These are phyloP conservation scores for Apis laboriosa DNA, from an alignment of 1,140 invertebrate genomes.

Conservation along the genomic window DNA sequence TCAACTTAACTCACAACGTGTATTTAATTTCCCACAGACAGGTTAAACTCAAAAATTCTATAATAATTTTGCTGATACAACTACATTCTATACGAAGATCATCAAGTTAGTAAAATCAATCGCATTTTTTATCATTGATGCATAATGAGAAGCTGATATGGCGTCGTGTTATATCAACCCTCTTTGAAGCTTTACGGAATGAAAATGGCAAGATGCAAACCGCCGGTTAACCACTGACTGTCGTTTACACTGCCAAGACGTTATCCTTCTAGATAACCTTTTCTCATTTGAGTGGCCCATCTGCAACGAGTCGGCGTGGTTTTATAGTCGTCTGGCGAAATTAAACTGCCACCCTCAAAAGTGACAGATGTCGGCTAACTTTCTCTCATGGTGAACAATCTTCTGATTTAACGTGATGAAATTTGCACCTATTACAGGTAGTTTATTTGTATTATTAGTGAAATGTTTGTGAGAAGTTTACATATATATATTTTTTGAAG, in stretches of 20 bases:
- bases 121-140: constrained; percentile 28
- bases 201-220: constrained; percentile 49
- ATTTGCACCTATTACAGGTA: background rate
- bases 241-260: background rate
- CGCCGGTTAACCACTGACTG: constrained; percentile 41
- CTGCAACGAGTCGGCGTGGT: constrained; percentile 4
- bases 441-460: background rate
- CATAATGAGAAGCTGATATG: constrained; percentile 15
- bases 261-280: constrained; percentile 20
- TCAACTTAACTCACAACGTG: background rate
- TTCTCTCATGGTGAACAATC: background rate
- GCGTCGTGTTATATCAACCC: constrained; percentile 43
- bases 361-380: constrained; percentile 11
- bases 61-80: no score
- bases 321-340: constrained; percentile 54
- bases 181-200: constrained; percentile 39
- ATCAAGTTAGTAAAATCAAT: constrained; percentile 49
- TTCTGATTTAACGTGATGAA: background rate
- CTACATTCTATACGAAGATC: constrained; percentile 35
- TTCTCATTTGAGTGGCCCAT: background rate
- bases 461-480: background rate
- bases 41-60: background rate
- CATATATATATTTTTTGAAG: no score
- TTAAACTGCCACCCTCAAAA: constrained; percentile 62
- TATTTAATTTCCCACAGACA: background rate